phyloP scores from a whole-genome alignment of 2,113 vertebrate genomes.

The Brachypodius melanocephalos region DNA sequence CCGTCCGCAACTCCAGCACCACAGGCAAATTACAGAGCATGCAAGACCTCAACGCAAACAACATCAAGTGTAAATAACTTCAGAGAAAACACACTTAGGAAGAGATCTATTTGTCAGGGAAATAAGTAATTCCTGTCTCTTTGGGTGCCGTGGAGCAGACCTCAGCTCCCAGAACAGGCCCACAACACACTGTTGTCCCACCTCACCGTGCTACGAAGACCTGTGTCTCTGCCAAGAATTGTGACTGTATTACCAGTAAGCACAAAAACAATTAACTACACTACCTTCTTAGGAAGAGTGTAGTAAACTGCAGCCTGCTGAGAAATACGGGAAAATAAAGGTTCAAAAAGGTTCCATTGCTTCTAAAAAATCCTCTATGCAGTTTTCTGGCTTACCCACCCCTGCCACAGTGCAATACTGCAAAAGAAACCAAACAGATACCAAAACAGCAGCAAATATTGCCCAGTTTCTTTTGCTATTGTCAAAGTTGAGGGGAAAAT shows the following conservation, averaged over 20 bases:
- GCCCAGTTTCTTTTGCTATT: not conserved
- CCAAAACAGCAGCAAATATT: not conserved
- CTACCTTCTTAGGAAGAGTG: not conserved
- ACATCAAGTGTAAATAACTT: not conserved
- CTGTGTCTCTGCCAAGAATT: not conserved
- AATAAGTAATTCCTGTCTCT: not conserved
- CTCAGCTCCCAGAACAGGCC: accelerated
- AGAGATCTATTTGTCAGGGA: not conserved
- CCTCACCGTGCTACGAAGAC: not conserved
- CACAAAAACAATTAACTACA: not conserved
- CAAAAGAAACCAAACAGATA: not conserved
- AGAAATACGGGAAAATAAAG: not conserved
- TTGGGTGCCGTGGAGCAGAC: not conserved
- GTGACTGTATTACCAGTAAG: not conserved
- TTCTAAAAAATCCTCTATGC: not conserved
- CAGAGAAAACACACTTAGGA: not conserved
- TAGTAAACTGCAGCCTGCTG: not conserved
- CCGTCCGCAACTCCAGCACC: not conserved
- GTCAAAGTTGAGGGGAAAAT: not conserved
- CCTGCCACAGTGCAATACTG: not conserved
- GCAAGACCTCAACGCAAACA: conserved; percentile 14
- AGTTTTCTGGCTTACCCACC: not conserved
- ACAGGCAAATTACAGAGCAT: not conserved
- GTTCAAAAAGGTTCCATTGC: not conserved
- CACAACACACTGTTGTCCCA: not conserved